A percentile compares a stretch with the other conserved stretches of the same genome.
Evolutionary conservation across 2,888 invertebrate genomes (phyloP).

Genomic region (Quadroppia sp.): DNA sequence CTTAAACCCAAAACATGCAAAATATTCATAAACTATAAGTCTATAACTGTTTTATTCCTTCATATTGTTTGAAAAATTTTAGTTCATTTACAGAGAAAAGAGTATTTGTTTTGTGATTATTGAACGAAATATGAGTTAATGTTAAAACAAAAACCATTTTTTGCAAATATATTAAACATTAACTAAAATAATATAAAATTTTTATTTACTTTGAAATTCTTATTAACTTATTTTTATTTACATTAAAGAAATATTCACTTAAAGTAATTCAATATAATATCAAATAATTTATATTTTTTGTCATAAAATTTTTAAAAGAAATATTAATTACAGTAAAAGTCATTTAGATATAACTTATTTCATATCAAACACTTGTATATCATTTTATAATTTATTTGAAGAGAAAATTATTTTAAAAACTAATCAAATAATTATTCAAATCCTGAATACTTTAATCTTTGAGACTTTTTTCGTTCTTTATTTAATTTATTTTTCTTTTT

Average conservation of each 20-base stretch:
- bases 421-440: constrained; percentile 31
- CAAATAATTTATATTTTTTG: neutral
- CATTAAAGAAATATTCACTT: neutral
- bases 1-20: constrained; percentile 1
- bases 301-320: neutral
- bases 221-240: no score
- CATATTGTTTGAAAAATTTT: neutral
- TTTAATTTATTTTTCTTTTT: constrained; percentile 5
- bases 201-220: neutral
- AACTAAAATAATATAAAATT: neutral
- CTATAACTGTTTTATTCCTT: neutral
- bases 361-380: no score
- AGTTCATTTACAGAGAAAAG: neutral
- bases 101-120: constrained; percentile 5
- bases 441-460: constrained; percentile 24
- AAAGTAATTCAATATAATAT: neutral
- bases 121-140: neutral
- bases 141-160: neutral
- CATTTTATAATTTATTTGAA: neutral
- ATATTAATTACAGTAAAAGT: neutral
- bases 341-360: neutral
- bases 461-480: neutral
- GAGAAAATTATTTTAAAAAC: neutral
- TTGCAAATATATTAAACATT: neutral
- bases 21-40: neutral